phyloP scores from a whole-genome alignment of 2,797 vertebrate genomes.

The Clarias pachynema region DNA sequence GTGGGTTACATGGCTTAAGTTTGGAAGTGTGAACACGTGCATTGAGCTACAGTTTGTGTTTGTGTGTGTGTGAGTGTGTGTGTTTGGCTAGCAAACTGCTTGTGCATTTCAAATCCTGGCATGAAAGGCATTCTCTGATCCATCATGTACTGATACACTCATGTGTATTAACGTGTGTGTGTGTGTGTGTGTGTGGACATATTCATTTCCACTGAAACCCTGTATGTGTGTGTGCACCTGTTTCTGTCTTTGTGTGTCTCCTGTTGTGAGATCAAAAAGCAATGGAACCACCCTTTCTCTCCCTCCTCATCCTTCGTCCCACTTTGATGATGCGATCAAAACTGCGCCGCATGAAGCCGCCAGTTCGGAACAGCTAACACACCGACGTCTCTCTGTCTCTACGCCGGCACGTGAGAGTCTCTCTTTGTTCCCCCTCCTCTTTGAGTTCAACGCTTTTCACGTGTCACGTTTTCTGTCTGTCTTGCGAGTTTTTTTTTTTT shows the following conservation, averaged over 20 bases:
- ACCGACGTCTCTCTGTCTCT: constrained; percentile 64
- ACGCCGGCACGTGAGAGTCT: constrained; percentile 63
- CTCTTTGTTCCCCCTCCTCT: constrained; percentile 44
- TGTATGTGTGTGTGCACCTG: constrained; percentile 2
- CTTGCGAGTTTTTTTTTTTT: constrained; percentile 71
- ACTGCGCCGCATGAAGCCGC: constrained; percentile 66
- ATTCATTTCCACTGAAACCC: background rate
- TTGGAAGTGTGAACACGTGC: constrained; percentile 19
- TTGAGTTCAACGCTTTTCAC: constrained; percentile 53
- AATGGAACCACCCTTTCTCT: constrained; percentile 21
- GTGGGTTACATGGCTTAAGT: background rate
- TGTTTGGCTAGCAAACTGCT: constrained; percentile 25
- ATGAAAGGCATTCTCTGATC: constrained; percentile 15
- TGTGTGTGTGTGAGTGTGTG: background rate
- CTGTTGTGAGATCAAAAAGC: constrained; percentile 14
- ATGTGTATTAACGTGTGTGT: constrained; percentile 14
- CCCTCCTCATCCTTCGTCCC: constrained; percentile 30
- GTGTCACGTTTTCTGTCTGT: constrained; percentile 4
- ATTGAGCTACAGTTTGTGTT: background rate
- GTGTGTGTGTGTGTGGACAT: background rate
- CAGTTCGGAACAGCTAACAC: constrained; percentile 69
- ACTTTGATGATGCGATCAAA: constrained; percentile 70
- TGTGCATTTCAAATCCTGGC: constrained; percentile 2
- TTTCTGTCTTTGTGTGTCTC: background rate
- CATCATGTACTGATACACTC: background rate